Conservation (phyloP, 1,140 invertebrate species). For the Drosophila guanche region DNA sequence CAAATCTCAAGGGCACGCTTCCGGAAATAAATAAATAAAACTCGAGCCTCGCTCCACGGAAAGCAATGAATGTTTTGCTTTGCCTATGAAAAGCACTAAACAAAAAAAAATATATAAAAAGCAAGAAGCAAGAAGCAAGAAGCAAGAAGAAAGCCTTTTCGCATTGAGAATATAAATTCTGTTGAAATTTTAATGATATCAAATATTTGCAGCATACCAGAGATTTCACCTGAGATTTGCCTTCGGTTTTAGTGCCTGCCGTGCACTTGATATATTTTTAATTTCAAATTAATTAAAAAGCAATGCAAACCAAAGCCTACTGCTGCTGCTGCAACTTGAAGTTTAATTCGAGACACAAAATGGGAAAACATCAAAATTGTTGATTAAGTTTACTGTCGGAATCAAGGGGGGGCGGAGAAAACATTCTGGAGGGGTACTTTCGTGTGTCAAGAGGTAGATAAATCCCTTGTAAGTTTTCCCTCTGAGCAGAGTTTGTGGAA, state of each 20-base stretch:
- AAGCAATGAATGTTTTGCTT: slow-evolving; percentile 18
- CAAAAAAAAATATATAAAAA: neutral
- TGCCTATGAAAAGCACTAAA: slow-evolving; percentile 9
- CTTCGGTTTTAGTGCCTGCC: slow-evolving; percentile 7
- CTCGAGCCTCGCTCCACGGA: slow-evolving; percentile 27
- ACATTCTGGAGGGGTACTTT: too few relatives aligned
- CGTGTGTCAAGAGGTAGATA: too few relatives aligned
- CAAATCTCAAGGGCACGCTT: slow-evolving; percentile 80
- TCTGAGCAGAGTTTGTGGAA: too few relatives aligned
- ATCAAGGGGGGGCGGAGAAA: too few relatives aligned
- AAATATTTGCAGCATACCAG: slow-evolving; percentile 57
- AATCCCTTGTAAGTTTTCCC: too few relatives aligned
- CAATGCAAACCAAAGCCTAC: neutral
- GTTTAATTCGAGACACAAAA: neutral
- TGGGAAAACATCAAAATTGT: neutral
- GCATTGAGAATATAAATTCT: slow-evolving; percentile 35
- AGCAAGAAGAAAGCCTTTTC: slow-evolving; percentile 23
- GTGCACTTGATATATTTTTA: slow-evolving; percentile 47
- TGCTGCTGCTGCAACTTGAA: neutral
- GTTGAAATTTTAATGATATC: slow-evolving; percentile 75
- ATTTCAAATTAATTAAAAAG: slow-evolving; percentile 71
- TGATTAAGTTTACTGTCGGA: too few relatives aligned
- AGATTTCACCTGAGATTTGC: slow-evolving; percentile 4
- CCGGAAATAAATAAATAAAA: slow-evolving; percentile 82
- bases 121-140: slow-evolving; percentile 5